phyloP scores from a whole-genome alignment of 2,888 invertebrate genomes.

The Phorcus lineatus region DNA sequence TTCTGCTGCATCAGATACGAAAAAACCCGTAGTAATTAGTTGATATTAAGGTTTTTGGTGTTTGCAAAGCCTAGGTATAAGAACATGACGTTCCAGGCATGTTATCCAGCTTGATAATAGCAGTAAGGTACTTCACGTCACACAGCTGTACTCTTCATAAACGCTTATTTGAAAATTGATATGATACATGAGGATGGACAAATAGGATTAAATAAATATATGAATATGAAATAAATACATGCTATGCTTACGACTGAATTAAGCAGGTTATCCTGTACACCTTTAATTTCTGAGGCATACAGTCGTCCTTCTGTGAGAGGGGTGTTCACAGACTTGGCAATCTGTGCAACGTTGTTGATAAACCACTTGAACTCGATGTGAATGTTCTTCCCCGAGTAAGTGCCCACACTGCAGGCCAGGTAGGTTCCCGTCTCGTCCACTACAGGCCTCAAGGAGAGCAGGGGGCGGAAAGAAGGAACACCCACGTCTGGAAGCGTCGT shows the following conservation, averaged over 20 bases:
- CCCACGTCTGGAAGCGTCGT: constrained; percentile 37
- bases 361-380: constrained; percentile 32
- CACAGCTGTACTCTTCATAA: no score
- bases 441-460: constrained; percentile 34
- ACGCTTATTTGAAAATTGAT: no score
- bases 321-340: constrained; percentile 24
- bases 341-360: constrained; percentile 1
- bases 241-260: not conserved
- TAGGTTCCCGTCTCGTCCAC: constrained; percentile 46
- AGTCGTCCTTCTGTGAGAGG: constrained; percentile 39
- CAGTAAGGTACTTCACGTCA: no score
- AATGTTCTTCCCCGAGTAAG: not conserved
- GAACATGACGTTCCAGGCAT: no score
- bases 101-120: no score
- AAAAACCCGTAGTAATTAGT: no score
- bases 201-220: no score
- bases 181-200: no score
- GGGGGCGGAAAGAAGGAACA: constrained; percentile 42
- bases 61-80: no score
- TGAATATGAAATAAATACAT: no score
- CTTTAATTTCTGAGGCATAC: constrained; percentile 44
- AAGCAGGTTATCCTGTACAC: not conserved
- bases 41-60: no score
- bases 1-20: no score
- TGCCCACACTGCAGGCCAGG: constrained; percentile 43